These are phyloP conservation scores for Nasonovia ribisnigri DNA, from an alignment of 2,888 invertebrate species.

Conservation along the genomic window DNA sequence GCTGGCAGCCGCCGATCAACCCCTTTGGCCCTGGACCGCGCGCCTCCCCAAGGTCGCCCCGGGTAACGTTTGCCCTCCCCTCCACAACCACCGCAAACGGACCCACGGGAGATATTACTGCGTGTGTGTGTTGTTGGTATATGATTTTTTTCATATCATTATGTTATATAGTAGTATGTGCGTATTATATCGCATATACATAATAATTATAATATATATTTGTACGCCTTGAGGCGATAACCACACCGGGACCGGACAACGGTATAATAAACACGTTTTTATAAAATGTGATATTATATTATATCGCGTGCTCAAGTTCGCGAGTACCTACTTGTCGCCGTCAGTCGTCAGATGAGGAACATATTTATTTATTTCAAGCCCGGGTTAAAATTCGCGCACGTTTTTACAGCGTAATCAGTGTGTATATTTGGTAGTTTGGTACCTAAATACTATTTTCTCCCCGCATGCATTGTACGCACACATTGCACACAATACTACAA, in stretches of 20 bases:
- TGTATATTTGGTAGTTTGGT: background rate
- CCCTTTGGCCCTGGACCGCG: conserved; percentile 20
- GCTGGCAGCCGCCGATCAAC: conserved; percentile 25
- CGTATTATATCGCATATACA: background rate
- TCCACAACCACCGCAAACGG: background rate
- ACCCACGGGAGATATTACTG: background rate
- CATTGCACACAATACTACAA: background rate
- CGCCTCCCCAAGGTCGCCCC: background rate
- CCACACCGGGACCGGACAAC: conserved; percentile 5
- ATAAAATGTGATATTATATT: background rate
- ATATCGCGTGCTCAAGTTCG: conserved; percentile 32
- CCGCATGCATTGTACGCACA: background rate
- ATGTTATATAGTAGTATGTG: background rate
- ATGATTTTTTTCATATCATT: background rate
- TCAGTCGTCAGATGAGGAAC: background rate
- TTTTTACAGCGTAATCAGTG: background rate
- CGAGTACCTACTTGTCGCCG: background rate
- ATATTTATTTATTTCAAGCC: background rate
- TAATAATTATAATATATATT: background rate
- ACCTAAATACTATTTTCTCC: background rate
- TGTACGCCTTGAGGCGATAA: background rate
- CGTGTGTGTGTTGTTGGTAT: background rate
- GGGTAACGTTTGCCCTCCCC: background rate
- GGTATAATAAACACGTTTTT: conserved; percentile 36
- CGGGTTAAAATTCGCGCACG: background rate